Conservation (phyloP, 2,113 vertebrate species). For the Canis aureus region DNA sequence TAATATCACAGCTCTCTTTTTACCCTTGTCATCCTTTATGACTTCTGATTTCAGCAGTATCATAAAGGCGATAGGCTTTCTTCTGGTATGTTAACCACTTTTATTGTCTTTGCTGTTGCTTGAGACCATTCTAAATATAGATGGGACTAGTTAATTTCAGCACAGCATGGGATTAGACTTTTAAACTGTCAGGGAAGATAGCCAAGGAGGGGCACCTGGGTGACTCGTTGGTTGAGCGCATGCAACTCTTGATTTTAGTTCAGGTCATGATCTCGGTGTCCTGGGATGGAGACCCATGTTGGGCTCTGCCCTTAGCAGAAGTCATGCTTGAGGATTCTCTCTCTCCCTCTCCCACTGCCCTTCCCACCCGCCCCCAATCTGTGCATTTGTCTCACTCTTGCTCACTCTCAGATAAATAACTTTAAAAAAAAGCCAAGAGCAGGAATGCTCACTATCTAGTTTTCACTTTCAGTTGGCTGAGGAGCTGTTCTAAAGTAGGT, state of each 20-base stretch:
- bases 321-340: neutral
- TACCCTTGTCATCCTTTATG: neutral
- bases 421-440: neutral
- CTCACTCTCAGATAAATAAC: neutral
- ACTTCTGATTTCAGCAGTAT: neutral
- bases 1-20: neutral
- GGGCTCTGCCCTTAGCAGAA: neutral
- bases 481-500: neutral
- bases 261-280: neutral
- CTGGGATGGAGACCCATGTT: neutral
- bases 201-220: neutral
- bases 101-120: neutral
- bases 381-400: neutral
- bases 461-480: neutral
- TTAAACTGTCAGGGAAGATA: neutral
- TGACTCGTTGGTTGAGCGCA: neutral
- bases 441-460: neutral
- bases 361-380: accelerated
- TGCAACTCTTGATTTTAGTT: neutral
- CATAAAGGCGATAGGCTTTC: neutral
- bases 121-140: neutral
- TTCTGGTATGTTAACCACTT: neutral
- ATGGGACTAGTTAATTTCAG: neutral
- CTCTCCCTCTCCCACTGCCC: neutral
- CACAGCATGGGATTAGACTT: neutral